Evolutionary conservation across 2,888 invertebrate species (phyloP), one percentile per base, ranked within the genome.

Genomic region (Dendrolimus pini): DNA sequence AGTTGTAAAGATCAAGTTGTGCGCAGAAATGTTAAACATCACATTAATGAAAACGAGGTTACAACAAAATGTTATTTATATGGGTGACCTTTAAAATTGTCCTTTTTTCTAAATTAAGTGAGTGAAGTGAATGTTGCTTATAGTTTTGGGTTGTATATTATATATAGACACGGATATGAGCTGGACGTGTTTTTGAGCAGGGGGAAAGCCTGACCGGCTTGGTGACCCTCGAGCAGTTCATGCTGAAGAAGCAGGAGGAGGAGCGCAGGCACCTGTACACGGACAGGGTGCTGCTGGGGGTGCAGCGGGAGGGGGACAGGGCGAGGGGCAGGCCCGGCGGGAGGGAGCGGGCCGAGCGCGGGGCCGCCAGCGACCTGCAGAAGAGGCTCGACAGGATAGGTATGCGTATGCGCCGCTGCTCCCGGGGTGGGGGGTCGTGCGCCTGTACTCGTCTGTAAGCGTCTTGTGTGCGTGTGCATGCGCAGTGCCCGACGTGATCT

Each of bases 151-250:
- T n/a, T n/a, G n/a, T n/a, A n/a, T n/a, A n/a, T n/a, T n/a, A n/a
- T n/a, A n/a, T n/a, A n/a, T n/a, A n/a, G 18, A 18, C 42, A 9
- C 30, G 0, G 12, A 7, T 41, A 7, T 30, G 14, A 53, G 8
- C 12, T 41, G 53, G 54, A 41, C 10, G 30, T 41, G 13, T 7
- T 56, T 47, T 8, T 8, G 10, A 55, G 12, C 64, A 76, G 77
- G 70, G 69, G 55, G 94, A 94, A 62, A 93, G 92, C 75, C 83
- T 93, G 42, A 91, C 93, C 63, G 94, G 94, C 0, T 94, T 94
- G 74, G 93, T 95, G 56, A 96, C 96, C 1, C 86, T 96, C 42
- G 95, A 96, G 77, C 94, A 96, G 83, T 92, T 96, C 72, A 96
- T 96, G 96, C 80, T 94, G 65, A 93, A 93, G 66, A 93, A 94